Evolutionary conservation across 2,113 vertebrate genomes (phyloP), one percentile per base, ranked within the genome.

Genomic region (Craseonycteris thonglongyai): DNA sequence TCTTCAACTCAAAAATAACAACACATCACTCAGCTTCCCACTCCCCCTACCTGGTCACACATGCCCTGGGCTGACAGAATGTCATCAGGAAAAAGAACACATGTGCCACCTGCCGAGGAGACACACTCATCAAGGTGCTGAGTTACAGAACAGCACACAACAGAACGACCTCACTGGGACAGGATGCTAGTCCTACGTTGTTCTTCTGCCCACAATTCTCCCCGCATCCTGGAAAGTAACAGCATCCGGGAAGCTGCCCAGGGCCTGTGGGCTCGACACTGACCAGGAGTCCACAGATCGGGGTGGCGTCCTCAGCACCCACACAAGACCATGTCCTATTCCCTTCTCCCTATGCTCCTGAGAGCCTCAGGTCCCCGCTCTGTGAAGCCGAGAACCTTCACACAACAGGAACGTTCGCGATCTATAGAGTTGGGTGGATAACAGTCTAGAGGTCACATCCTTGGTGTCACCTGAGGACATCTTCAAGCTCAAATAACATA

Each of bases 1-100:
- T 95, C 92, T 96, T 92, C 95, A 95, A 84, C 95, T 88, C 35
- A 69, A 84, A 95, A 82, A 93, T 81, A 93, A 96, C 51, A 94
- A 49, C 83, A 38, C 33, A 56, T 94, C 90, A 84, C 78, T 95
- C 91, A 88, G 28, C 58, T 38, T 76, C 74, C 59, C 38, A 54
- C 54, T 4, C 28, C 11, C 16, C 33, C 54, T 4, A 28, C 58
- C 65, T 58, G 71, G 61, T 69, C 75, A 38, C 0, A 0, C 7
- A 49, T 24, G 35, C 30, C 76, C 80, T 51, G 9, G 49, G 90
- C 56, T 78, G 72, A 92, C 75, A 42, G 88, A 45, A 83, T 42
- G 21, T 93, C 66, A 58, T 88, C 16, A 0, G 69, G 30, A 71
- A 83, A 28, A 35, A 93, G 56, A 82, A 92, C 65, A 90, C 65